Evolutionary conservation across 2,888 invertebrate genomes (phyloP).

Genomic region (Xestia rhomboidea): DNA sequence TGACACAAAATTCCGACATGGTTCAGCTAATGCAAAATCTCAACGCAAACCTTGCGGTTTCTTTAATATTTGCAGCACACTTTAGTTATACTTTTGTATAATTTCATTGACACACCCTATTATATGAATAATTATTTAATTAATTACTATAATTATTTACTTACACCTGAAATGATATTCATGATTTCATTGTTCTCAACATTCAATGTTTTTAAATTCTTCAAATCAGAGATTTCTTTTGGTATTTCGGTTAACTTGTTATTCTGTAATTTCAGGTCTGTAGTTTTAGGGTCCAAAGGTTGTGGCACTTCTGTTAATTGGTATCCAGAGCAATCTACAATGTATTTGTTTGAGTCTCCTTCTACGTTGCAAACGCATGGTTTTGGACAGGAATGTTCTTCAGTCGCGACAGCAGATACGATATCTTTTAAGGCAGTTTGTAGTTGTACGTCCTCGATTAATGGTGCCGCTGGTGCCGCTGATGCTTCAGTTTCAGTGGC

Average conservation of each 20-base stretch:
- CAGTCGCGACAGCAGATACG: constrained; percentile 55
- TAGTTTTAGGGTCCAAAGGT: constrained; percentile 80
- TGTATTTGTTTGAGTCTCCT: constrained; percentile 76
- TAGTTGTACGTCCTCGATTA: constrained; percentile 77
- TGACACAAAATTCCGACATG: constrained; percentile 23
- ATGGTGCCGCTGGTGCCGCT: constrained; percentile 53
- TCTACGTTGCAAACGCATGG: constrained; percentile 83
- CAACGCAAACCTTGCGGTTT: constrained; percentile 23
- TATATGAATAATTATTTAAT: constrained; percentile 5
- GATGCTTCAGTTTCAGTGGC: constrained; percentile 61
- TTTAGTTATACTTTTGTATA: neutral
- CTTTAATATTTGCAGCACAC: constrained; percentile 13
- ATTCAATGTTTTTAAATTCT: constrained; percentile 81
- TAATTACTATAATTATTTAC: constrained; percentile 63
- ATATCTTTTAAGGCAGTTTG: constrained; percentile 63
- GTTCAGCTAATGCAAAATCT: constrained; percentile 18
- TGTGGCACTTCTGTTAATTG: constrained; percentile 88
- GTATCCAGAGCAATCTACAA: constrained; percentile 88
- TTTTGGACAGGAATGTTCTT: constrained; percentile 77
- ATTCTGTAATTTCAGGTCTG: constrained; percentile 82
- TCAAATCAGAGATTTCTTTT: constrained; percentile 79
- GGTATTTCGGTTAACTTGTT: constrained; percentile 85
- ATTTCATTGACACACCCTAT: neutral
- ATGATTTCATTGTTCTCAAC: constrained; percentile 82
- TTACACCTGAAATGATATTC: constrained; percentile 83